Percentiles rank a stretch among this genome's conserved stretches.
Conservation (phyloP, 2,888 invertebrate species). For the Lithophane leautieri region DNA sequence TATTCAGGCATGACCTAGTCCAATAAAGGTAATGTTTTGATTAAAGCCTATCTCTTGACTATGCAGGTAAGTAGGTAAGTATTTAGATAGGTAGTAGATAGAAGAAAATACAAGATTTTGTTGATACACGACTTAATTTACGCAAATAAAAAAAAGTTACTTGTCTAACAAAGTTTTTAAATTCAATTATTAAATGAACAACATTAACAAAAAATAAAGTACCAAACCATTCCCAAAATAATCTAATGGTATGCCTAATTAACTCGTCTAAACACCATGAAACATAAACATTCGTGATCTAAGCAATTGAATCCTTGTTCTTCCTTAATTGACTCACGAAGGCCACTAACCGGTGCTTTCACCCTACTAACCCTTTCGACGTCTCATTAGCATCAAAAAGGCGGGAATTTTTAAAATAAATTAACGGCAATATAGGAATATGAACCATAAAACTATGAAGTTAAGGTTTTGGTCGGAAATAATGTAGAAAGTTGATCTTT, state of each 20-base stretch:
- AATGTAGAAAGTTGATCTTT: neutral
- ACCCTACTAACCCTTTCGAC: constrained; percentile 62
- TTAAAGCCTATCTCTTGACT: neutral
- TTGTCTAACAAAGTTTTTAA: neutral
- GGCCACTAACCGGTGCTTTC: constrained; percentile 45
- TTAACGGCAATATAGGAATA: neutral
- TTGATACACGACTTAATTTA: neutral
- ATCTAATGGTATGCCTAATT: constrained; percentile 6
- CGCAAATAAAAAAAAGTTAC: neutral
- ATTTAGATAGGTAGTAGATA: neutral
- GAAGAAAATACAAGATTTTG: neutral
- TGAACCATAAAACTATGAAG: neutral
- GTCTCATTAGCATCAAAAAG: constrained; percentile 69
- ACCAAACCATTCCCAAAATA: neutral
- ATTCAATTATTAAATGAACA: neutral
- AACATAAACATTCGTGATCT: constrained; percentile 41
- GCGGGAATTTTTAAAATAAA: constrained; percentile 16
- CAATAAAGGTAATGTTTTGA: too few species aligned
- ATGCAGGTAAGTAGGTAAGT: neutral
- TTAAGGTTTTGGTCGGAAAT: constrained; percentile 12
- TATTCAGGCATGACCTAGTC: neutral
- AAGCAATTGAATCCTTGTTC: constrained; percentile 32
- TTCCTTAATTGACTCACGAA: constrained; percentile 31
- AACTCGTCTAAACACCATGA: constrained; percentile 5
- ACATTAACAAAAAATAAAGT: neutral